Percentiles rank a stretch among this genome's conserved stretches.
Conservation (phyloP, 92 coral and sea anemone species). For the Actinernus sp. region DNA sequence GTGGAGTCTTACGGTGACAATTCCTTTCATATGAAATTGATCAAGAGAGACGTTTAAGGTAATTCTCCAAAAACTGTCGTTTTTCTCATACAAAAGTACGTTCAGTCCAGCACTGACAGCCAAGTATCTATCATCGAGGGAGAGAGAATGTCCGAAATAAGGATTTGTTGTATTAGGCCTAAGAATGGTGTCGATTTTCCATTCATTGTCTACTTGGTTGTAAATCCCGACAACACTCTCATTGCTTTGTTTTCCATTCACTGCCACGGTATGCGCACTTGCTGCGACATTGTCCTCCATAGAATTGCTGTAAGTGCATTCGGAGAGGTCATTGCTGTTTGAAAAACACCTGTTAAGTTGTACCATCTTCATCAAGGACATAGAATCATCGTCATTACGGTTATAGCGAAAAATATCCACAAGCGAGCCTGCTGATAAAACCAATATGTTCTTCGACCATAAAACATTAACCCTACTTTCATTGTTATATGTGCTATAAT, state of each 20-base stretch:
- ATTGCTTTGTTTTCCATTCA: not conserved
- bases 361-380: not conserved
- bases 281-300: not conserved
- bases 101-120: not conserved
- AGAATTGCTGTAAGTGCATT: not conserved
- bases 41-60: not conserved
- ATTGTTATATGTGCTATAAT: not conserved
- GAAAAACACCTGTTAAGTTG: too few relatives aligned
- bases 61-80: not conserved
- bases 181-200: not conserved
- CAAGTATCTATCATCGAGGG: not conserved
- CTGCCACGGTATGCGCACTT: not conserved
- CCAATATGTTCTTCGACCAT: not conserved
- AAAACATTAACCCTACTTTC: not conserved
- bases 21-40: not conserved
- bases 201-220: not conserved
- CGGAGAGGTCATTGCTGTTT: not conserved
- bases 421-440: not conserved
- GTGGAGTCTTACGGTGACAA: not conserved
- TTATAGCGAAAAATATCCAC: too few relatives aligned
- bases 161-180: not conserved
- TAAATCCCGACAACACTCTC: not conserved
- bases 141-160: not conserved
- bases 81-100: not conserved
- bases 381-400: not conserved